Percentiles rank a stretch among this genome's conserved stretches.
These are phyloP conservation scores for Chondrosia reniformis DNA, from an alignment of 37 sponge, comb jelly and placozoan species.

Conservation along the genomic window DNA sequence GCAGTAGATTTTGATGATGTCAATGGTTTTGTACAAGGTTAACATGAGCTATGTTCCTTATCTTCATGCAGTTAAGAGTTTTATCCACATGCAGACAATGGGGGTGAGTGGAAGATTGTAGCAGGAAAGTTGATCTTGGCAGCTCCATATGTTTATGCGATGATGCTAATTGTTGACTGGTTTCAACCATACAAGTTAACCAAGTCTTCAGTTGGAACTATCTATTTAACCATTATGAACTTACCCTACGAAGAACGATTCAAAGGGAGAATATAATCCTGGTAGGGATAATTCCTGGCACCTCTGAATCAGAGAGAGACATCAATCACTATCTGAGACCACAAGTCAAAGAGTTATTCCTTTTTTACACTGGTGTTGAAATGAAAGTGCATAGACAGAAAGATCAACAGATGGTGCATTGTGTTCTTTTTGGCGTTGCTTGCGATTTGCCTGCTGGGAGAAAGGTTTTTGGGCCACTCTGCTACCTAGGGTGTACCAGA, in stretches of 20 bases:
- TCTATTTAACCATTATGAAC: conserved; percentile 47
- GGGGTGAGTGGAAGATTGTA: too few relatives aligned
- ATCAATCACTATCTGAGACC: conserved; percentile 49
- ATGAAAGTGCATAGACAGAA: conserved; percentile 14
- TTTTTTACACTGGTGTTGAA: conserved; percentile 33
- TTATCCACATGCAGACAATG: too few relatives aligned
- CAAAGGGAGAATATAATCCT: conserved; percentile 45
- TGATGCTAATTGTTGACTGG: conserved; percentile 47
- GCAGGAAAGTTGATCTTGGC: not conserved
- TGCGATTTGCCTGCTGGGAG: conserved; percentile 61
- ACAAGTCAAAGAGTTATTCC: conserved; percentile 33
- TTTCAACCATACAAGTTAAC: conserved; percentile 44
- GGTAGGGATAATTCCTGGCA: conserved; percentile 58
- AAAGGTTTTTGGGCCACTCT: conserved; percentile 44
- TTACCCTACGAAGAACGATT: conserved; percentile 33
- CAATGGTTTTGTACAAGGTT: too few relatives aligned
- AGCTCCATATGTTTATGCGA: not conserved
- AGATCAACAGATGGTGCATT: not conserved
- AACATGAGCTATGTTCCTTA: too few relatives aligned
- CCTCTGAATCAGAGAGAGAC: conserved; percentile 31
- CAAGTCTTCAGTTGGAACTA: conserved; percentile 36
- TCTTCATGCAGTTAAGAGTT: too few relatives aligned
- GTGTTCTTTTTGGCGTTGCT: conserved; percentile 24
- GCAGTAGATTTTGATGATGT: too few relatives aligned
- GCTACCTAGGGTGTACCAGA: conserved; percentile 36